Base-by-base conservation (phyloP, 2,888 invertebrate genomes). In the Myathropa florea region DNA sequence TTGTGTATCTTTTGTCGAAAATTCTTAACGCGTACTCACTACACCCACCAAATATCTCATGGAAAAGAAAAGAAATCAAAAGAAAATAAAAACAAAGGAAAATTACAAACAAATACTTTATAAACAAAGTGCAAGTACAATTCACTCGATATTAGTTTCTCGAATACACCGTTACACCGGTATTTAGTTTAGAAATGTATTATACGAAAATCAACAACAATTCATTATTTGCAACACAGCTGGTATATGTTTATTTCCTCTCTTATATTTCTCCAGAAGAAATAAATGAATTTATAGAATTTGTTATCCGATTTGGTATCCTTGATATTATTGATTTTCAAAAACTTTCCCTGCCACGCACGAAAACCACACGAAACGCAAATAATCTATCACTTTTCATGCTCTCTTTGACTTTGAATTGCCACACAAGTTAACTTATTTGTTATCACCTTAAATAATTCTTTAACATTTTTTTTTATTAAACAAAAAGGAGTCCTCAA, bases 291-390 rank as follows among this genome's bases (percentile, higher is more conserved):
- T 7, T 46, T 46, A n/a, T n/a, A n/a, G 33, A 33, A 33, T 7
- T 46, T n/a, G n/a, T n/a, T 76, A 72, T 72, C 63, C 76, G 18
- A 76, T 60, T 67, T 57, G 61, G 60, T 59, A 76, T 85, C 85
- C 81, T 77, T 77, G 76, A 57, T 68, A 61, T 33, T 85, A 85
- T 85, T 65, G 85, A 85, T 85, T 85, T 85, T 65, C n/a, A 14
- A 23, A 18, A 33, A 61, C 14, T 53, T 53, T 33, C 10, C 24
- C 12, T 12, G 9, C 2, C 10, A 33, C 9, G 3, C 33, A 33
- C 12, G 33, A 24, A 28, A 23, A 60, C 24, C 60, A 4, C 28
- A 18, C 7, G n/a, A 61, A 61, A 12, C 21, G 24, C 21, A 59
- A 46, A 6, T 1, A 7, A n/a, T 46, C 18, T 39, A 9, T 63